Percentiles rank a stretch among this genome's conserved stretches.
Evolutionary conservation across 2,888 invertebrate genomes (phyloP).

Genomic region (Xylota segnis): DNA sequence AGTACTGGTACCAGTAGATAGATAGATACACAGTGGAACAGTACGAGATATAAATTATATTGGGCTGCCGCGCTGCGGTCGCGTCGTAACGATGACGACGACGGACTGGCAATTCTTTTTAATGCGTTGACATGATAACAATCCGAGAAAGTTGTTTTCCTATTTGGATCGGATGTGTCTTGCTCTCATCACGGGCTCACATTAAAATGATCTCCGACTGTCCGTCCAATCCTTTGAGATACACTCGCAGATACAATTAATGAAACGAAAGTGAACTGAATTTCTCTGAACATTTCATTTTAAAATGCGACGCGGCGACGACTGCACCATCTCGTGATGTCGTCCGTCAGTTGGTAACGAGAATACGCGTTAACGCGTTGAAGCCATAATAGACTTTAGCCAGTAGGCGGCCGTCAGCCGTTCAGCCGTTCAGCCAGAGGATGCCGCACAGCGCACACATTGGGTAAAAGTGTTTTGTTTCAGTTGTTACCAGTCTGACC

Average conservation of each 20-base stretch:
- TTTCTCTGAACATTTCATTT: constrained; percentile 62
- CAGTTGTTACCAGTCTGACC: constrained; percentile 51
- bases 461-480: constrained; percentile 57
- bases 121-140: constrained; percentile 77
- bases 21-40: background rate
- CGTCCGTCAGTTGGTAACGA: constrained; percentile 67
- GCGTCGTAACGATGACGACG: constrained; percentile 32
- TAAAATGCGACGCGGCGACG: constrained; percentile 6
- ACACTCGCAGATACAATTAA: constrained; percentile 40
- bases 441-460: constrained; percentile 20
- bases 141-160: constrained; percentile 77
- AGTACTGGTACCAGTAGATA: background rate
- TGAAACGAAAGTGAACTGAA: constrained; percentile 76
- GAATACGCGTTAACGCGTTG: constrained; percentile 67
- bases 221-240: constrained; percentile 44
- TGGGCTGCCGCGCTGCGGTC: constrained; percentile 18
- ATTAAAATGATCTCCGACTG: constrained; percentile 73
- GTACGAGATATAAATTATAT: constrained; percentile 70
- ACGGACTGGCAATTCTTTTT: constrained; percentile 65
- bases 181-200: constrained; percentile 74
- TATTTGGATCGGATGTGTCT: constrained; percentile 77
- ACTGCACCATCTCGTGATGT: constrained; percentile 56
- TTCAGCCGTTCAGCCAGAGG: constrained; percentile 19
- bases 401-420: constrained; percentile 66
- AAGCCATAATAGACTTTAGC: constrained; percentile 29